Evolutionary conservation across 2,888 invertebrate species (phyloP), one percentile per base, ranked within the genome.

Genomic region (Scrobipalpa atriplicella): DNA sequence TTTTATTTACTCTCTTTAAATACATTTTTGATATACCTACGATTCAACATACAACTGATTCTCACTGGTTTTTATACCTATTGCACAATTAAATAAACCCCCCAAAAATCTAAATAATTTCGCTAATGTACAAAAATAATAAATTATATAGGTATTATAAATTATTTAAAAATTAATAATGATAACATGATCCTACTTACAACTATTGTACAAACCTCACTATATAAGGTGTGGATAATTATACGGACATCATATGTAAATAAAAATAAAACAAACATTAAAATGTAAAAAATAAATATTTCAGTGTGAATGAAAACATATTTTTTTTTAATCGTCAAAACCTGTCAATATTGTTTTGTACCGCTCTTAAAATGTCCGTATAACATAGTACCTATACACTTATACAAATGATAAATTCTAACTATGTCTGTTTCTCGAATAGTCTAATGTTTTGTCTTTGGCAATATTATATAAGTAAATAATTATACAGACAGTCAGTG

Each of bases 121-220:
- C 65, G n/a, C 36, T 64, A 66, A 60, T 19, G 58, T 66, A 67
- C 70, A 69, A 70, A 72, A 73, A 72, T 67, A 70, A 62, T 71
- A 72, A 72, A 71, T 47, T 71, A 72, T 71, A 71, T n/a, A 8
- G 47, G 3, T 5, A 16, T 47, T 71, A 72, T 71, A 78, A 70
- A 71, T 72, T 69, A 73, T 72, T 72, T 64, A 21, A 43, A 72
- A 65, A 72, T 75, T 69, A 70, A 73, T 70, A 56, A 56, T 56
- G 13, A 75, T 72, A 72, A 77, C 72, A 76, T 75, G 75, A 70
- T 69, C 74, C 75, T 80, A 77, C 72, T 77, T 82, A 76, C 63
- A 82, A 66, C 80, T 82, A 84, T 80, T 84, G 84, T 85, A 85
- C 85, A 85, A 84, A 82, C 80, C 72, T 80, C 78, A 75, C 78